Evolutionary conservation across 1,140 invertebrate genomes (phyloP), one percentile per base, ranked within the genome.

Genomic region (Harpegnathos saltator): DNA sequence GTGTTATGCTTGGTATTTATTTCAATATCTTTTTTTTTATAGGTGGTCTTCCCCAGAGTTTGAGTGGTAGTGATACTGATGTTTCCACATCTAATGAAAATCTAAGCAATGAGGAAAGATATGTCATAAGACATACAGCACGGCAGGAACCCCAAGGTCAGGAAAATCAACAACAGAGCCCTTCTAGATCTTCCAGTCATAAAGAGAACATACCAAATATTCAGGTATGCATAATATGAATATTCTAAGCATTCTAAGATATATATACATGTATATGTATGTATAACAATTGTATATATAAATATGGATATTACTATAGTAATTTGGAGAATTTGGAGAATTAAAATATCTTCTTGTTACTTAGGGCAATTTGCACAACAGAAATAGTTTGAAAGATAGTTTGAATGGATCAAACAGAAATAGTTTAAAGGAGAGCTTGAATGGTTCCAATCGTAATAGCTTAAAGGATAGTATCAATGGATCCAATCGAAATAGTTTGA

Each of bases 71-170:
- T 94, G 97, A 98, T 93, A 98, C 97, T 26, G 97, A 98, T 95
- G 96, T 98, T 63, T 98, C 97, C 50, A 98, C 97, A 44, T 98
- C 98, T 9, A 98, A 97, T 84, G 98, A 98, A 93, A 98, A 98
- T 94, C 94, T 98, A 82, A 98, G 97, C 50, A 96, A 97, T 91
- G 97, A 98, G 94, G 97, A 98, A 91, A 95, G 97, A 84, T 97
- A 97, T 95, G 97, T 97, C 19, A 96, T 98, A 81, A 95, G 96
- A 83, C 97, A 98, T 85, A 98, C 97, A 17, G 96, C 97, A 19
- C 94, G 98, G 50, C 98, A 98, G 91, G 98, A 99, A 92, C 98
- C 98, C 14, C 98, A 98, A 93, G 98, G 98, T 7, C 97, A 98
- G 94, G 98, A 99, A 93, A 97, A 96, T 93, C 94, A 96, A 56